Evolutionary conservation across 2,797 vertebrate species (phyloP).

Genomic region (Bovichtus variegatus): DNA sequence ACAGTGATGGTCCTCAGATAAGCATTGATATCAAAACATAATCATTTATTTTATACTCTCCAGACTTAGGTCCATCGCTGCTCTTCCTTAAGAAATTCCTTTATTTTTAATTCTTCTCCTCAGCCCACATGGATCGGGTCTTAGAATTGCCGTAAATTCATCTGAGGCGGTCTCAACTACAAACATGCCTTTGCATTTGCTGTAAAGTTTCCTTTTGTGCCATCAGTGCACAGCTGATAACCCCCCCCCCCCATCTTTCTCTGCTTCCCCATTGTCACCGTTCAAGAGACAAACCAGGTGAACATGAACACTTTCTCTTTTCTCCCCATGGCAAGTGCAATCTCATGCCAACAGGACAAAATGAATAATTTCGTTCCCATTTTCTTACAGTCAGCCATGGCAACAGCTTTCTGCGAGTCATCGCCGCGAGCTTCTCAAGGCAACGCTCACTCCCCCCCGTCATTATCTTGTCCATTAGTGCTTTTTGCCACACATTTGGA

Average conservation of each 20-base stretch:
- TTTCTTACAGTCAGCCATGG: slow-evolving; percentile 60
- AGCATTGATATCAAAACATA: neutral
- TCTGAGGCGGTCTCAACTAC: neutral
- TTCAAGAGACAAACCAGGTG: slow-evolving; percentile 15
- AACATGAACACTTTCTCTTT: slow-evolving; percentile 1
- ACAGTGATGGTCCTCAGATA: neutral
- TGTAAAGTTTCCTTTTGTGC: slow-evolving; percentile 21
- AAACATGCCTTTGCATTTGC: slow-evolving; percentile 26
- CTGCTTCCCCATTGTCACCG: slow-evolving; percentile 5
- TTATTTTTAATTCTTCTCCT: too few relatives aligned
- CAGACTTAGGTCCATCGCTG: neutral
- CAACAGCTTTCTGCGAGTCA: slow-evolving; percentile 53
- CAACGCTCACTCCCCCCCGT: slow-evolving; percentile 15
- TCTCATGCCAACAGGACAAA: slow-evolving; percentile 38
- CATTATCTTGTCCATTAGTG: slow-evolving; percentile 67
- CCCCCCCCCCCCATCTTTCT: neutral
- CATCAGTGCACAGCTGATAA: slow-evolving; percentile 41
- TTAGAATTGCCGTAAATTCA: neutral
- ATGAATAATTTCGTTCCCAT: slow-evolving; percentile 56
- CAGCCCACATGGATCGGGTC: neutral
- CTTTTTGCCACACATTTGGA: slow-evolving; percentile 61
- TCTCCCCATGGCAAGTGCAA: slow-evolving; percentile 9
- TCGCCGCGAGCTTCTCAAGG: slow-evolving; percentile 56
- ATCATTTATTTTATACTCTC: neutral
- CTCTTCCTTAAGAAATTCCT: neutral